Evolutionary conservation across 2,797 vertebrate species (phyloP).

Genomic region (Rhinatrema bivittatum): DNA sequence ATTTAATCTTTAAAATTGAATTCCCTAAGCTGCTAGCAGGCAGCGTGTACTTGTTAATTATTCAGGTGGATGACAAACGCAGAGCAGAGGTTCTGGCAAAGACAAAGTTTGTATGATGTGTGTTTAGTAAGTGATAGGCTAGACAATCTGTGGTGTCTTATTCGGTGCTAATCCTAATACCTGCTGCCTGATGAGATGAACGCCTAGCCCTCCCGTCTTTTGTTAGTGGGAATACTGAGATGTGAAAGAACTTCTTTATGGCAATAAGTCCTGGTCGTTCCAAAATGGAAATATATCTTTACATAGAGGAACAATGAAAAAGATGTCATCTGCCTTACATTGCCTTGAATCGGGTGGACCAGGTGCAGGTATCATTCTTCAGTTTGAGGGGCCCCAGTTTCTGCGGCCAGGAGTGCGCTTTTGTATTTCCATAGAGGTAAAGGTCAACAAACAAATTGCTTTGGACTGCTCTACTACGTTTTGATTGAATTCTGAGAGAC

Average conservation of each 20-base stretch:
- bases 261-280: constrained; percentile 52
- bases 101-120: constrained; percentile 72
- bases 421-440: no score
- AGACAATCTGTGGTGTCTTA: constrained; percentile 69
- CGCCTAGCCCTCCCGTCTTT: constrained; percentile 53
- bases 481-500: no score
- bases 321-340: no score
- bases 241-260: constrained; percentile 60
- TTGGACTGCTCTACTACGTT: no score
- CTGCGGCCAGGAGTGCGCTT: no score
- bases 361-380: no score
- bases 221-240: constrained; percentile 50
- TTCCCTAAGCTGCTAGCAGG: constrained; percentile 69
- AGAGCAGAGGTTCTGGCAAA: constrained; percentile 72
- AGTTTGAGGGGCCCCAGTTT: no score
- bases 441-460: no score
- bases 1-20: constrained; percentile 66
- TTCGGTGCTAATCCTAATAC: constrained; percentile 70
- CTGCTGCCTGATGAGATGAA: constrained; percentile 66
- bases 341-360: no score
- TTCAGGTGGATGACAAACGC: constrained; percentile 77
- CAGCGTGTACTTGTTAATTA: constrained; percentile 78
- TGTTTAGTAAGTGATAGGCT: constrained; percentile 74
- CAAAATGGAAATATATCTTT: constrained; percentile 44
- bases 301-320: constrained; percentile 37